Evolutionary conservation across 1,140 invertebrate genomes (phyloP), one percentile per base, ranked within the genome.

Genomic region (Sarcophaga peregrina): DNA sequence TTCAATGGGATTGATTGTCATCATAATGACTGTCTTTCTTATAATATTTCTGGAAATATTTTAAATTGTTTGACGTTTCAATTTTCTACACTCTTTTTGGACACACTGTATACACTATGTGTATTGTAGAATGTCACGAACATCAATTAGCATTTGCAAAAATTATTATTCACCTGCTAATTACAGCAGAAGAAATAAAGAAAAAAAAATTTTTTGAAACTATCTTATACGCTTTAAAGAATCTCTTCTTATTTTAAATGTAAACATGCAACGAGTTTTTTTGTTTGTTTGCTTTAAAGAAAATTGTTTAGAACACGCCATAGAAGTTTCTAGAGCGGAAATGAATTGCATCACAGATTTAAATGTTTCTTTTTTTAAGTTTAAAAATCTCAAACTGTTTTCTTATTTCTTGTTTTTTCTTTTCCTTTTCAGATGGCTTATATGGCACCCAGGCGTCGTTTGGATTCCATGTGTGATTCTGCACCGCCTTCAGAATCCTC

Each of bases 401-500:
- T 68, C 7, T 62, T 37, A 5, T 7, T 62, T 81, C 45, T 37
- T 37, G 82, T 86, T 80, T 80, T 73, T 82, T 83, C 20, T 81
- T 52, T 76, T 13, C 76, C 5, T 15, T 81, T 85, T 37, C 83
- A 90, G 88, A 89, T 90, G 86, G 85, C 88, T 82, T 87, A 90
- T 84, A 84, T 87, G 85, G 62, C 50, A 46, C 85, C 87, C 86
- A 87, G 89, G 85, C 89, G 87, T 62, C 88, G 89, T 13, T 83
- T 90, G 81, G 87, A 88, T 83, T 90, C 89, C 15, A 86, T 90
- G 20, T 88, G 89, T 72, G 89, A 90, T 80, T 89, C 88, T 81
- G 88, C 88, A 45, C 89, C 89, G 7, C 89, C 89, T 2, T 90
- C 88, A 4, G 89, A 90, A 84, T 89, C 89, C 83, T 89, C 88